A percentile compares a stretch with the other conserved stretches of the same genome.
phyloP scores from a whole-genome alignment of 2,888 invertebrate genomes.

The Hydrotaea cyrtoneurina region DNA sequence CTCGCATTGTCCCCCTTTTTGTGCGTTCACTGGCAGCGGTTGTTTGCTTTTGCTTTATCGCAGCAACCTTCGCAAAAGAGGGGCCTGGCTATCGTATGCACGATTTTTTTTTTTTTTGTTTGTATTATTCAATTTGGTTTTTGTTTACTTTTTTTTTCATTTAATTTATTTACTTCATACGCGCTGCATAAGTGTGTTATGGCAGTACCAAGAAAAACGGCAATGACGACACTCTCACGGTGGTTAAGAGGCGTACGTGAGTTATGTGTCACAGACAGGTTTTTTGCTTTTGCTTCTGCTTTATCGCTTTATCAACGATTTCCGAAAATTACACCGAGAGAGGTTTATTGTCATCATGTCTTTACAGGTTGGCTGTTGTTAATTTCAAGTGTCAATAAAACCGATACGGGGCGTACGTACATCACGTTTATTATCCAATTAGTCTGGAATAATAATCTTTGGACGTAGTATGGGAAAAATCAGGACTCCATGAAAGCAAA shows the following conservation, averaged over 20 bases:
- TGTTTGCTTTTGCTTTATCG: conserved; percentile 30
- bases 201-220: conserved; percentile 14
- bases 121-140: background rate
- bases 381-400: too few relatives aligned
- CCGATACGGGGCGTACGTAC: too few relatives aligned
- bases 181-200: background rate
- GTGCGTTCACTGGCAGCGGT: conserved; percentile 3
- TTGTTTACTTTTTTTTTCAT: background rate
- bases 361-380: too few relatives aligned
- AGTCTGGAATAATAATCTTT: too few relatives aligned
- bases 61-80: conserved; percentile 57
- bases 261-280: conserved; percentile 2
- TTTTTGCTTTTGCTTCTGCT: background rate
- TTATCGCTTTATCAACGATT: too few relatives aligned
- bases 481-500: too few relatives aligned
- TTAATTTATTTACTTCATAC: background rate
- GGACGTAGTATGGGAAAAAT: too few relatives aligned
- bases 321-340: too few relatives aligned
- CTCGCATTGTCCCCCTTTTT: background rate
- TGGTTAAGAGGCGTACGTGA: conserved; percentile 8
- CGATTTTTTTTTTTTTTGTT: conserved; percentile 27
- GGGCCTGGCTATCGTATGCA: conserved; percentile 42
- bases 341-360: too few relatives aligned
- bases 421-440: too few relatives aligned
- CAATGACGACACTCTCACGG: background rate